Conservation (phyloP, 1,140 invertebrate species). For the Micrasema longulum region DNA sequence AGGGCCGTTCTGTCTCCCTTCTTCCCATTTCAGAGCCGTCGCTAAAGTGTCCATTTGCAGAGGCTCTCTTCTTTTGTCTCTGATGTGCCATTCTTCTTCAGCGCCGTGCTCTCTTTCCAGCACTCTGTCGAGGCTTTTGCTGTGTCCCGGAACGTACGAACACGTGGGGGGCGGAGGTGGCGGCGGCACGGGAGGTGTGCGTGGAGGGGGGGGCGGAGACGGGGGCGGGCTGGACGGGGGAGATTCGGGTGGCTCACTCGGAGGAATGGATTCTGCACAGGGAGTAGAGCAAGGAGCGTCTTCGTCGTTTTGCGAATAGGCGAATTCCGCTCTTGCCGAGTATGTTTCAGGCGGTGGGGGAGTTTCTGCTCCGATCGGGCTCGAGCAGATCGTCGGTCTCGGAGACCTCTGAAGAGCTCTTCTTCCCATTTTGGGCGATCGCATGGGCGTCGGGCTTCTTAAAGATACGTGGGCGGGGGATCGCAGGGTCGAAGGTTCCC, state of each 20-base stretch:
- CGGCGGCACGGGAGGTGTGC: constrained; percentile 42
- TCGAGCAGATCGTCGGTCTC: constrained; percentile 56
- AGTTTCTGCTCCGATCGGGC: constrained; percentile 55
- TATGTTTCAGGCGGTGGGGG: constrained; percentile 56
- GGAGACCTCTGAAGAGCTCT: constrained; percentile 64
- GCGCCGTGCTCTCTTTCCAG: constrained; percentile 72
- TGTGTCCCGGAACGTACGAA: constrained; percentile 43
- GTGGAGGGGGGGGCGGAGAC: constrained; percentile 41
- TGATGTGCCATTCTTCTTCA: constrained; percentile 66
- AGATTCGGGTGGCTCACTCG: constrained; percentile 55
- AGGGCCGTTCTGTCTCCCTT: constrained; percentile 57
- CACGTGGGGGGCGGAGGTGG: constrained; percentile 35
- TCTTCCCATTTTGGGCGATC: constrained; percentile 72
- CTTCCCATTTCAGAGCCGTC: constrained; percentile 49
- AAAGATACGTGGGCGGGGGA: constrained; percentile 55
- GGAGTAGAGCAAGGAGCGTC: constrained; percentile 44
- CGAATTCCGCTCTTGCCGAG: constrained; percentile 52
- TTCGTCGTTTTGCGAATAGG: constrained; percentile 41
- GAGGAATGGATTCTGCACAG: constrained; percentile 59
- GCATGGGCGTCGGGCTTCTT: constrained; percentile 56
- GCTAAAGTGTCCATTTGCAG: constrained; percentile 64
- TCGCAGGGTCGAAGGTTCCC: constrained; percentile 59
- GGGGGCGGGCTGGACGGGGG: constrained; percentile 57
- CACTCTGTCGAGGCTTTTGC: constrained; percentile 70
- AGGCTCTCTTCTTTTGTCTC: constrained; percentile 71